Conservation (phyloP, 2,797 vertebrate species). For the Odontamblyopus lacepedii region DNA sequence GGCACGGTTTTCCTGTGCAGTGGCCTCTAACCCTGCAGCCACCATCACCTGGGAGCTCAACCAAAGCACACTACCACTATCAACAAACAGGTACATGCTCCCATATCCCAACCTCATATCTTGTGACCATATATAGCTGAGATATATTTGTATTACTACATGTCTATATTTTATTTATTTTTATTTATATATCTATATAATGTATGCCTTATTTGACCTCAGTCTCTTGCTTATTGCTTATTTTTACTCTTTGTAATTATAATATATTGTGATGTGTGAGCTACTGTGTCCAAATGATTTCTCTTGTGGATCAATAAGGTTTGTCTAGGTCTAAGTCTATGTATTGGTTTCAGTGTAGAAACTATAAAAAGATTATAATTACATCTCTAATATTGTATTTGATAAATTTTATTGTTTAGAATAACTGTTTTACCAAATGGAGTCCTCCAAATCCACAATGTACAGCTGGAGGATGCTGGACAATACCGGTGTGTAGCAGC, state of each 20-base stretch:
- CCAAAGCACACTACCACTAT: constrained; percentile 83
- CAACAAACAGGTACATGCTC: constrained; percentile 83
- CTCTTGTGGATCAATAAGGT: too few relatives aligned
- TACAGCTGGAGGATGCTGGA: constrained; percentile 85
- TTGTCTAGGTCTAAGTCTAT: too few relatives aligned
- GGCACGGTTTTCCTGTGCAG: constrained; percentile 89
- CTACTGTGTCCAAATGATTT: too few relatives aligned
- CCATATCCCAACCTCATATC: not conserved
- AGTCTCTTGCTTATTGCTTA: too few relatives aligned
- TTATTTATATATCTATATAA: too few relatives aligned
- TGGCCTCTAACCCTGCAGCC: constrained; percentile 85
- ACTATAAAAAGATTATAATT: too few relatives aligned
- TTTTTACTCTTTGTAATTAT: too few relatives aligned
- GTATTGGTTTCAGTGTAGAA: too few relatives aligned
- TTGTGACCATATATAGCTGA: not conserved
- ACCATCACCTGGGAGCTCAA: constrained; percentile 95
- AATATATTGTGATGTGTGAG: too few relatives aligned
- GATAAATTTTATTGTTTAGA: constrained; percentile 66
- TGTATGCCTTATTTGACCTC: too few relatives aligned
- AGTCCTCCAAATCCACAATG: constrained; percentile 91
- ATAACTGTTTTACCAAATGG: constrained; percentile 89
- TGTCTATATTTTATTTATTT: too few relatives aligned
- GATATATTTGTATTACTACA: not conserved
- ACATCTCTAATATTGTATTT: too few relatives aligned
- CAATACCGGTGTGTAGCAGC: constrained; percentile 89